Evolutionary conservation across 2,797 vertebrate genomes (phyloP).

Genomic region (Aphelocoma californica): DNA sequence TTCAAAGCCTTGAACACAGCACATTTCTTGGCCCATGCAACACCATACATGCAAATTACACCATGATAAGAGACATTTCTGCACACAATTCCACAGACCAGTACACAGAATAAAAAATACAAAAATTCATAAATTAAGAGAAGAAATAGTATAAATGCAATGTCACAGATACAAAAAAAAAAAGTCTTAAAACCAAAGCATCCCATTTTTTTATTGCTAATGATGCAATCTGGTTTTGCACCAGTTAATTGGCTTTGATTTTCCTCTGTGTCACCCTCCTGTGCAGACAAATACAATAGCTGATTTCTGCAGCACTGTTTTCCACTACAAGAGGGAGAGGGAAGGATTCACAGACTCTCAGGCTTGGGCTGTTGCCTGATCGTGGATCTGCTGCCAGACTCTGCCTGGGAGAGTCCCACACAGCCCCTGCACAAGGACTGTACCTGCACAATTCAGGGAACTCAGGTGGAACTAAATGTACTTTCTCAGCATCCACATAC

Average conservation of each 20-base stretch:
- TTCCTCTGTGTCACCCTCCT: not conserved
- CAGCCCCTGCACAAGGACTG: not conserved
- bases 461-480: not conserved
- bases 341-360: not conserved
- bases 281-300: not conserved
- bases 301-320: not conserved
- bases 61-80: not conserved
- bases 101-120: not conserved
- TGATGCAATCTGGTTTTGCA: not conserved
- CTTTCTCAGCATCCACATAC: not conserved
- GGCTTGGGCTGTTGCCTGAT: not conserved
- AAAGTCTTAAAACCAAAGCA: not conserved
- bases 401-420: not conserved
- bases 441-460: fast-evolving
- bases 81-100: not conserved
- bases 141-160: not conserved
- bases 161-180: not conserved
- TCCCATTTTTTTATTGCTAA: not conserved
- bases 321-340: not conserved
- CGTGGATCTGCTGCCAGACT: not conserved
- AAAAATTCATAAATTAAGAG: not conserved
- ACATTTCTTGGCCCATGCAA: not conserved
- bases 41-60: not conserved
- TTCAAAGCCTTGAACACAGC: not conserved
- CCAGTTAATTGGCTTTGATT: not conserved